Base-by-base conservation (phyloP, 2,113 vertebrate species). In the Edolisoma coerulescens region DNA sequence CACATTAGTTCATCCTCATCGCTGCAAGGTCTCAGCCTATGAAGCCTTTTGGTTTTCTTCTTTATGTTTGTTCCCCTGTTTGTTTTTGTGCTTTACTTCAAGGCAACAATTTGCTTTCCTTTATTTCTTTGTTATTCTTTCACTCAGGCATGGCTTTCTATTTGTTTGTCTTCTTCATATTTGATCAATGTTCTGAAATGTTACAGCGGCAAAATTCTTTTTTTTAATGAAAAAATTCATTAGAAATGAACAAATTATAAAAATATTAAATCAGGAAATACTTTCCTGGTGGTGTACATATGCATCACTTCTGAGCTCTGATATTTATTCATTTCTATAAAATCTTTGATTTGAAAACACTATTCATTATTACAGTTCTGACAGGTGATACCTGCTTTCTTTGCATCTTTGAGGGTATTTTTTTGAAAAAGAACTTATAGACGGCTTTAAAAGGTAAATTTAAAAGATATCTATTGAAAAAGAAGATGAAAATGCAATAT, bases 21-120 rank as follows among this genome's bases (percentile, higher is more conserved):
- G n/a, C 42, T 33, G 16, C 12, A 28, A 47, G 13, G 5, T 64
- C 68, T 88, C 35, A 71, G 33, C 4, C 53, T 41, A 8, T 32
- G 52, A 88, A 85, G 17, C 2, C 18, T 69, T 37, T 70, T 49
- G 4, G 1, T 18, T 85, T 78, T 81, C 16, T 74, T 60, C 15
- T 65, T 27, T 22, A 33, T 42, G 11, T 54, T 68, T 14, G 8
- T 57, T 80, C 6, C 8, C 5, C 4, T 65, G 2, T 27, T 44
- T 68, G 21, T 15, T n/a, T 42, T 52, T 30, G 18, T 65, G 19
- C n/a, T 57, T 77, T 39, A 42, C 18, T 67, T 63, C 18, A 67
- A 6, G 59, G 17, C 0, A 1, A 27, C 0, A 3, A 52, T 53
- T 69, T 64, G 2, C 14, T 49, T 4, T 10, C 32, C 11, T 74